Base-by-base conservation (phyloP, 1,140 invertebrate genomes). In the Antheraea mylitta region DNA sequence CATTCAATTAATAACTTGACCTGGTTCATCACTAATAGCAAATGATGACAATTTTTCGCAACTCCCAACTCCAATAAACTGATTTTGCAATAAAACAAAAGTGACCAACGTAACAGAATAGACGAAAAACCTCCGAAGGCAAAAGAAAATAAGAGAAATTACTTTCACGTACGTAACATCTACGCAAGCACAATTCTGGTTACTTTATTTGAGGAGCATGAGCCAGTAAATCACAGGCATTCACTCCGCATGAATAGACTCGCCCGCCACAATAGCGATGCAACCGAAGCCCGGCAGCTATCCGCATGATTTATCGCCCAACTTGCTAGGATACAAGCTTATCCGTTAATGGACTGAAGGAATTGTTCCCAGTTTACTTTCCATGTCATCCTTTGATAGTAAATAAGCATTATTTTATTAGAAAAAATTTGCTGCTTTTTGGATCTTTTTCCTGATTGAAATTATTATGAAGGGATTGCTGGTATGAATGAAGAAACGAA, bases 251-350 rank as follows among this genome's bases (percentile, higher is more conserved):
- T 63, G 61, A 63, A 63, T 63, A 37, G 61, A 63, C 22, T 63
- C 61, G 59, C 59, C 59, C 22, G 61, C 61, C 37, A 63, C 61
- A 63, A 63, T 63, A 37, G 61, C 19, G 61, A 37, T 63, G 61
- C 61, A 63, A 37, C 22, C 45, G 59, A 30, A 63, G 61, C 61
- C 30, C 61, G 61, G 61, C 22, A 63, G 61, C 61, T 37, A 63
- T 63, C 61, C 61, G 61, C 61, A 37, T 63, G 61, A 63, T 63
- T 63, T 63, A 63, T 63, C 22, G 61, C 61, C 61, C 61, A 63
- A 63, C 61, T 63, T 63, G 61, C 37, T 63, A 30, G 6, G 22
- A 63, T 63, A 63, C 30, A 63, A 37, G 61, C 61, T 63, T 63
- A 63, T 63, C 61, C 61, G 22, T 18, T 63, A 63, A 63, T 63